phyloP scores from a whole-genome alignment of 2,888 invertebrate species.

The Coecobrya sp. region DNA sequence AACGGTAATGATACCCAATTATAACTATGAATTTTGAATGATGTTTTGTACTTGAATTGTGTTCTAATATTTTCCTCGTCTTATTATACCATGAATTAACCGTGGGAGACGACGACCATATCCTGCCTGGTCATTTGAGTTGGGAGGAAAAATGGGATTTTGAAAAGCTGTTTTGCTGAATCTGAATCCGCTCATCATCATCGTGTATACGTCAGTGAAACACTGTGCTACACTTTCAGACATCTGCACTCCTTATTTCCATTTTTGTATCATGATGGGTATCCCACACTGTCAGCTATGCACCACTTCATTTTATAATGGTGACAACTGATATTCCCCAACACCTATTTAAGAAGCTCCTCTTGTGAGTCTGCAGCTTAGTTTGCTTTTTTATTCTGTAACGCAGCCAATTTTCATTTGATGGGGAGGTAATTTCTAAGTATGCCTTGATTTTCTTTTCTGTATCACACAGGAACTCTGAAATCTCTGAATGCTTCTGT shows the following conservation, averaged over 20 bases:
- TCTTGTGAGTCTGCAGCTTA: slow-evolving; percentile 74
- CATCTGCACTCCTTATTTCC: slow-evolving; percentile 67
- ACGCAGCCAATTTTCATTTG: slow-evolving; percentile 58
- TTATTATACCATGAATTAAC: slow-evolving; percentile 70
- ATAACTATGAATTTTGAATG: slow-evolving; percentile 59
- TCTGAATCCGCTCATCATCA: slow-evolving; percentile 72
- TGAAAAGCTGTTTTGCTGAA: slow-evolving; percentile 67
- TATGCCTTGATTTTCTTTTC: slow-evolving; percentile 36
- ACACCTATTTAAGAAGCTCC: slow-evolving; percentile 53
- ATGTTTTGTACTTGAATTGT: slow-evolving; percentile 68
- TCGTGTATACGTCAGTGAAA: slow-evolving; percentile 67
- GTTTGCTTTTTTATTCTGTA: slow-evolving; percentile 68
- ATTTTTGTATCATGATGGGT: slow-evolving; percentile 53
- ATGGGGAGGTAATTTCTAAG: slow-evolving; percentile 40
- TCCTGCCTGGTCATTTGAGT: slow-evolving; percentile 70
- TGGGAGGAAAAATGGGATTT: slow-evolving; percentile 63
- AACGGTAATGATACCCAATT: slow-evolving; percentile 81
- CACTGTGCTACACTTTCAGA: slow-evolving; percentile 33
- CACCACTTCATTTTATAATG: slow-evolving; percentile 54
- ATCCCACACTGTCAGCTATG: slow-evolving; percentile 38
- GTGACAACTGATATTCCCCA: slow-evolving; percentile 51
- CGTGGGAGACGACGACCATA: slow-evolving; percentile 67
- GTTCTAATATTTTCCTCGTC: slow-evolving; percentile 74
- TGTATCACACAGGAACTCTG: slow-evolving; percentile 19
- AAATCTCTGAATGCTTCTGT: slow-evolving; percentile 30